Percentiles rank a stretch among this genome's conserved stretches.
Conservation (phyloP, 2,888 invertebrate species). For the Calameuta filiformis region DNA sequence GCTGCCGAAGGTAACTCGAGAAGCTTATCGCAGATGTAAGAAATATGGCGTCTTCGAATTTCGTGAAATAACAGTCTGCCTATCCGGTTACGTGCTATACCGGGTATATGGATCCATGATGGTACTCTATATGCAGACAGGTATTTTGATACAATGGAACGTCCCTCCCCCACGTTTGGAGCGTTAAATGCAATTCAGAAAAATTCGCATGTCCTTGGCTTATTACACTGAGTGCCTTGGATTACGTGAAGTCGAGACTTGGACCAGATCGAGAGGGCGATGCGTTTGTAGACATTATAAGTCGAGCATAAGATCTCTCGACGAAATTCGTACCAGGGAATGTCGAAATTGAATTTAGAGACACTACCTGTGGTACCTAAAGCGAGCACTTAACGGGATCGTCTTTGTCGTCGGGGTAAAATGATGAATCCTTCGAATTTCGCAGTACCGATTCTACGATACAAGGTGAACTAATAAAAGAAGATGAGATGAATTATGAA, state of each 20-base stretch:
- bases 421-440: not conserved
- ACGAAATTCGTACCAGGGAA: slow-evolving; percentile 31
- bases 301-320: slow-evolving; percentile 28
- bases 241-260: not conserved
- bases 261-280: not conserved
- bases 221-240: not conserved
- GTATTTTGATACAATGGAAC: not conserved
- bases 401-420: not conserved
- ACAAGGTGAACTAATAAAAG: not conserved
- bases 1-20: not conserved
- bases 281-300: slow-evolving; percentile 31
- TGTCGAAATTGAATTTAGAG: slow-evolving; percentile 28
- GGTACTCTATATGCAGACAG: not conserved
- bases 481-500: too few species aligned
- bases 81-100: not conserved
- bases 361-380: slow-evolving; percentile 17
- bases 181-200: not conserved
- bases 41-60: not conserved
- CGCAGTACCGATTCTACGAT: not conserved
- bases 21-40: not conserved
- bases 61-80: not conserved
- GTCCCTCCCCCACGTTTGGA: not conserved
- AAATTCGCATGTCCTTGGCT: not conserved
- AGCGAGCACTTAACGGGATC: not conserved
- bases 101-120: not conserved